These are phyloP conservation scores for Mesochorus sp. DNA, from an alignment of 2,888 invertebrate species.

Conservation along the genomic window DNA sequence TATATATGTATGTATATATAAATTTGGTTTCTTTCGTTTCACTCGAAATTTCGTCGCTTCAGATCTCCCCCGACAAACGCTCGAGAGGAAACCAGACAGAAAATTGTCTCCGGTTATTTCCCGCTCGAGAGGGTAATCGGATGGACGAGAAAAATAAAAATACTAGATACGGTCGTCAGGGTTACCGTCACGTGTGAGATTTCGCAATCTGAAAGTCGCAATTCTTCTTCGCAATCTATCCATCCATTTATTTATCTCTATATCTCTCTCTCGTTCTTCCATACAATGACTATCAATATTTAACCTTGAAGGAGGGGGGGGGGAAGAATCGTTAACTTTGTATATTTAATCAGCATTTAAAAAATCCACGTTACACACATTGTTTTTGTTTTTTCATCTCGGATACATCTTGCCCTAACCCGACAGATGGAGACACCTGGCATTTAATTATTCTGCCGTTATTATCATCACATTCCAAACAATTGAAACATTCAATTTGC, in stretches of 20 bases:
- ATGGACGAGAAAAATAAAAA: constrained; percentile 13
- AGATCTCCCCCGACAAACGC: neutral
- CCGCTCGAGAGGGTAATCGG: constrained; percentile 32
- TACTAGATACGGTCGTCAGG: constrained; percentile 57
- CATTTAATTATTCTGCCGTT: neutral
- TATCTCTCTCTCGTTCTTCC: neutral
- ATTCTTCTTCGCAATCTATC: neutral
- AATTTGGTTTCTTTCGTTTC: neutral
- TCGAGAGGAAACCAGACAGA: constrained; percentile 9
- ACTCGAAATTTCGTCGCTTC: constrained; percentile 26
- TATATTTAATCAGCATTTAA: constrained; percentile 24
- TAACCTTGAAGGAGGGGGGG: neutral
- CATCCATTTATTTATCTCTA: neutral
- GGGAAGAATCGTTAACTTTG: constrained; percentile 32
- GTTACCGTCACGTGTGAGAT: constrained; percentile 44
- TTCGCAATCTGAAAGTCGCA: constrained; percentile 56
- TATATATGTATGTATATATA: neutral
- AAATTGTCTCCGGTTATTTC: constrained; percentile 38
- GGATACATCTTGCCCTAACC: neutral
- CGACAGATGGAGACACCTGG: constrained; percentile 13
- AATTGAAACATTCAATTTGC: too few species aligned
- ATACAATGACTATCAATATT: constrained; percentile 39
- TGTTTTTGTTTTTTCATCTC: constrained; percentile 24
- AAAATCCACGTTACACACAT: too few species aligned
- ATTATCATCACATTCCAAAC: constrained; percentile 38